Percentiles rank a stretch among this genome's conserved stretches.
Conservation (phyloP, 2,113 vertebrate species). For the Leucopsar rothschildi region DNA sequence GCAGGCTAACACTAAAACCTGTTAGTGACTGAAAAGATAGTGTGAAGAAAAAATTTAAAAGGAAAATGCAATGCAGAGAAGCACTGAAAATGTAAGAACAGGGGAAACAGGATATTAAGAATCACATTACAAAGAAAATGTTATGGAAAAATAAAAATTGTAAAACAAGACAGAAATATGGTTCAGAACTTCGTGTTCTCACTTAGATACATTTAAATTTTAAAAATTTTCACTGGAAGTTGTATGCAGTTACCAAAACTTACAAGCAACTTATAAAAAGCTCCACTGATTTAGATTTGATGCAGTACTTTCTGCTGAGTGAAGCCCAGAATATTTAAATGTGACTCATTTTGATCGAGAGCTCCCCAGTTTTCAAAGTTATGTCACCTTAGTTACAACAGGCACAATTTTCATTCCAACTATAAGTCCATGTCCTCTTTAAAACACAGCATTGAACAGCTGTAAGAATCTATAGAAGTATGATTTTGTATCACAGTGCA, state of each 20-base stretch:
- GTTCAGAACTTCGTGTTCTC: background rate
- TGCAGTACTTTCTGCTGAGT: background rate
- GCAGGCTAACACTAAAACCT: background rate
- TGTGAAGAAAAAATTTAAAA: background rate
- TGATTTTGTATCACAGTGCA: background rate
- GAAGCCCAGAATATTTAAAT: background rate
- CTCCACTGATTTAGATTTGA: background rate
- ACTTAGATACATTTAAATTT: background rate
- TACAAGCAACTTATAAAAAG: background rate
- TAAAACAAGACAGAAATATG: background rate
- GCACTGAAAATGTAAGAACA: background rate
- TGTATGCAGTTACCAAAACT: background rate
- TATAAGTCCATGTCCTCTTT: background rate
- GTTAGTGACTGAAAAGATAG: background rate
- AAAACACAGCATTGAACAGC: background rate
- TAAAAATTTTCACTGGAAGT: slow-evolving; percentile 1
- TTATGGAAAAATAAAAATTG: background rate
- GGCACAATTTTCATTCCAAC: background rate
- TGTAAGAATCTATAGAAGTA: background rate
- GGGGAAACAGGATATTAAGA: background rate
- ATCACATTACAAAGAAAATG: background rate
- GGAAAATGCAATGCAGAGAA: background rate
- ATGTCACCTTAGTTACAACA: background rate
- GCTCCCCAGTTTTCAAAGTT: background rate
- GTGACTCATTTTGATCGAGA: background rate